Conservation (phyloP, 2,888 invertebrate species). For the Tinea semifulvella region DNA sequence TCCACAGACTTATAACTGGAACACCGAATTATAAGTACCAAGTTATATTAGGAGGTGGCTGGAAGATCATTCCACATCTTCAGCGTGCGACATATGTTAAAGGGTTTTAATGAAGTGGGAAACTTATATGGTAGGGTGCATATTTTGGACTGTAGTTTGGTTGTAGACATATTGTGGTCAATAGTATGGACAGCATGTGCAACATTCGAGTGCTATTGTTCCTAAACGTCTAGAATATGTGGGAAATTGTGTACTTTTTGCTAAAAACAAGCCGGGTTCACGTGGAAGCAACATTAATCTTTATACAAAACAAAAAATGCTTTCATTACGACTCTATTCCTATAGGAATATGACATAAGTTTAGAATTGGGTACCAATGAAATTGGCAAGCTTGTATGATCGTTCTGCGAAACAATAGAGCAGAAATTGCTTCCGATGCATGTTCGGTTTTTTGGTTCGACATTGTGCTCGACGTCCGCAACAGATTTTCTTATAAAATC, state of each 20-base stretch:
- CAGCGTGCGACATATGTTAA: too few species aligned
- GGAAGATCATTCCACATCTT: too few species aligned
- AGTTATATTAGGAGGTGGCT: too few species aligned
- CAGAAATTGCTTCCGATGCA: constrained; percentile 8
- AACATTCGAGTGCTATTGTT: too few species aligned
- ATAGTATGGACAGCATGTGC: too few species aligned
- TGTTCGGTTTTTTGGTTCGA: constrained; percentile 2
- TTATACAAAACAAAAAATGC: background rate
- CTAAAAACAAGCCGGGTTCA: constrained; percentile 1
- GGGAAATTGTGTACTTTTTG: constrained; percentile 2
- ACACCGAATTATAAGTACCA: too few species aligned
- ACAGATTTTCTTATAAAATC: background rate
- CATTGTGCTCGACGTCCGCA: background rate
- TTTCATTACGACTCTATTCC: background rate
- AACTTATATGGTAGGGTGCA: too few species aligned
- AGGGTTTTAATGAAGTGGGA: too few species aligned
- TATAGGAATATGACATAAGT: background rate
- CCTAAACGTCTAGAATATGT: too few species aligned
- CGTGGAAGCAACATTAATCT: background rate
- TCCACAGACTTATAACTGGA: too few species aligned
- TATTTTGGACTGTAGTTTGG: too few species aligned
- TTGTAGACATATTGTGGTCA: too few species aligned
- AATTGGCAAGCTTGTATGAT: background rate
- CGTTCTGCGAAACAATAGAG: background rate
- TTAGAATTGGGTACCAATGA: background rate